These are phyloP conservation scores for Muschampia staudingeri DNA, from an alignment of 2,888 invertebrate genomes.

Conservation along the genomic window DNA sequence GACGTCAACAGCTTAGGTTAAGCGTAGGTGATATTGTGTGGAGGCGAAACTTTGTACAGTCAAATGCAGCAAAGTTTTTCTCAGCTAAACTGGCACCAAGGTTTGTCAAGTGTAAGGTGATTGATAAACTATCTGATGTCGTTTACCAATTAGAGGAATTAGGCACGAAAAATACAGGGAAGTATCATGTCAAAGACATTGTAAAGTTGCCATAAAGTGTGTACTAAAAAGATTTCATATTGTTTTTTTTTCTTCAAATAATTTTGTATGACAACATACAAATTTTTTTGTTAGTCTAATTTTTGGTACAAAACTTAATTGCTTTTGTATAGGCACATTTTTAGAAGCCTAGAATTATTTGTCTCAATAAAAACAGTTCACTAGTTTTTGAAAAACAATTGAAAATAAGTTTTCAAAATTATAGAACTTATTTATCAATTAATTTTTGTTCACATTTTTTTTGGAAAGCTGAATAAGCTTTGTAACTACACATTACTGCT, in stretches of 20 bases:
- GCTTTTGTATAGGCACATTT: neutral
- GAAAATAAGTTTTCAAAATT: slow-evolving; percentile 3
- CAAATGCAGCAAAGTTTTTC: slow-evolving; percentile 9
- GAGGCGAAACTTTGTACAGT: slow-evolving; percentile 5
- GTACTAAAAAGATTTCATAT: neutral
- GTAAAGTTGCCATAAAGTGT: slow-evolving; percentile 1
- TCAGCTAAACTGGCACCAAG: slow-evolving; percentile 11
- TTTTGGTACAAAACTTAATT: neutral
- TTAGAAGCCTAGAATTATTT: neutral
- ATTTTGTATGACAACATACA: slow-evolving; percentile 3
- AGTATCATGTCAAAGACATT: slow-evolving; percentile 9
- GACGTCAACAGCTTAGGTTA: neutral
- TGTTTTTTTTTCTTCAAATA: neutral
- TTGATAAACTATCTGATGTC: slow-evolving; percentile 12
- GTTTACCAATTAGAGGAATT: slow-evolving; percentile 8
- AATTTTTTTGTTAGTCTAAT: neutral
- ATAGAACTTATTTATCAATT: neutral
- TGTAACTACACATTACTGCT: neutral
- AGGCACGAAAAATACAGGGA: neutral
- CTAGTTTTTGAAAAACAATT: neutral
- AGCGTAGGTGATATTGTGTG: neutral
- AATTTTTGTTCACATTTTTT: neutral
- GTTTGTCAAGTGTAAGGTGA: slow-evolving; percentile 7
- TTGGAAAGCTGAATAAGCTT: neutral
- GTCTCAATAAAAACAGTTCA: neutral